Evolutionary conservation across 2,888 invertebrate genomes (phyloP).

Genomic region (Minunthozetes semirufus): DNA sequence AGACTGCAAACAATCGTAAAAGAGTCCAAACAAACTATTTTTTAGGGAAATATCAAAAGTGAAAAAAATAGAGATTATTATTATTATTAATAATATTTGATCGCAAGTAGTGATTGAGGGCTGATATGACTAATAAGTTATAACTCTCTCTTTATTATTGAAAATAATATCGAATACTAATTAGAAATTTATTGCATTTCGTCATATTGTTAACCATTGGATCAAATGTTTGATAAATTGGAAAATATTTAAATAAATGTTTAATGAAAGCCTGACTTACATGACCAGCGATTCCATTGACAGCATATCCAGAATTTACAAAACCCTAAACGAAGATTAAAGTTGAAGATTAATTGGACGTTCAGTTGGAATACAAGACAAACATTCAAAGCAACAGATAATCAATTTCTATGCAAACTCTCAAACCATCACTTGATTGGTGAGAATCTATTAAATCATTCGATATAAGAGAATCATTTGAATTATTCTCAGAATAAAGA

Average conservation of each 20-base stretch:
- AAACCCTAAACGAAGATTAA: constrained; percentile 61
- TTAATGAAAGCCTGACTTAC: constrained; percentile 50
- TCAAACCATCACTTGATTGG: neutral
- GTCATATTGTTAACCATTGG: neutral
- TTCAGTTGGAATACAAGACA: neutral
- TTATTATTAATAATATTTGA: neutral
- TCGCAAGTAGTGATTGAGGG: neutral
- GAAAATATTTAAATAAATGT: neutral
- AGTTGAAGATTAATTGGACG: constrained; percentile 11
- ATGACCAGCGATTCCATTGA: constrained; percentile 83
- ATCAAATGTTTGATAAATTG: neutral
- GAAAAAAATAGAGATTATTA: neutral
- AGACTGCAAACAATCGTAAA: constrained; percentile 7
- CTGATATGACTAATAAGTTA: too few species aligned
- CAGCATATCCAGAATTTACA: constrained; percentile 95
- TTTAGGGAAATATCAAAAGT: neutral
- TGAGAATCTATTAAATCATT: too few species aligned
- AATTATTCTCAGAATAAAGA: neutral
- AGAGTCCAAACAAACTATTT: neutral
- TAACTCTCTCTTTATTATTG: too few species aligned
- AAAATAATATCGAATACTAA: too few species aligned
- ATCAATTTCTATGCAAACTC: neutral
- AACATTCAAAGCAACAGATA: neutral
- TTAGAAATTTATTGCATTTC: neutral
- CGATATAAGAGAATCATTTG: neutral